Conservation (phyloP, 2,797 vertebrate species). For the Oreonectes daqikongensis region DNA sequence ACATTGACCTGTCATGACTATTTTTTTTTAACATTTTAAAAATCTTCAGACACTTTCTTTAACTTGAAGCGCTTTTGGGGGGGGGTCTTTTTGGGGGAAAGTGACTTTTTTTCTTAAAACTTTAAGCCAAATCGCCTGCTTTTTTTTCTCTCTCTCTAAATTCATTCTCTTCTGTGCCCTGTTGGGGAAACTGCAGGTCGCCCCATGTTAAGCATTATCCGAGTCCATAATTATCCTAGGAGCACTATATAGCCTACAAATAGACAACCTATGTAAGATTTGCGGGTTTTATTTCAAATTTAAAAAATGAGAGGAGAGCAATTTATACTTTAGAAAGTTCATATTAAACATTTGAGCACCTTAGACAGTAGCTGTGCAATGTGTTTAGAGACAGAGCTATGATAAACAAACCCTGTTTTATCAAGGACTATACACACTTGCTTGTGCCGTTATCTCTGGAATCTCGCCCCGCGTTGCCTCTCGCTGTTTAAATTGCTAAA, state of each 20-base stretch:
- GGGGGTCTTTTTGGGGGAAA: neutral
- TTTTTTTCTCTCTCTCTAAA: slow-evolving; percentile 11
- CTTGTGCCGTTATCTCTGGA: slow-evolving; percentile 67
- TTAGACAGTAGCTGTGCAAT: slow-evolving; percentile 25
- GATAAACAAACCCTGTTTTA: slow-evolving; percentile 37
- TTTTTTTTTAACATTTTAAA: neutral
- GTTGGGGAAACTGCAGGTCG: neutral
- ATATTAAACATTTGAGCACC: neutral
- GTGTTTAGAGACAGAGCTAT: slow-evolving; percentile 36
- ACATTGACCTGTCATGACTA: neutral
- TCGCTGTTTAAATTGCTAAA: slow-evolving; percentile 78
- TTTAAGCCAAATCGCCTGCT: neutral
- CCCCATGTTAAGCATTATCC: neutral
- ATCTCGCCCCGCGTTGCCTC: slow-evolving; percentile 62
- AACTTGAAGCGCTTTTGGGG: neutral
- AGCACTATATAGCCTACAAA: neutral
- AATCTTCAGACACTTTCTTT: slow-evolving; percentile 8
- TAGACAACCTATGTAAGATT: neutral
- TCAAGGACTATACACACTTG: slow-evolving; percentile 62
- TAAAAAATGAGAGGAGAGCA: neutral
- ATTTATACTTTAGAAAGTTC: neutral
- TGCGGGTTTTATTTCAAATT: neutral
- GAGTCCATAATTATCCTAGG: neutral
- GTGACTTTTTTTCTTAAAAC: neutral
- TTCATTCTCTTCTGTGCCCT: neutral